Evolutionary conservation across 35 echinoderm and acorn worm species (phyloP).

Genomic region (Amphiura filiformis): DNA sequence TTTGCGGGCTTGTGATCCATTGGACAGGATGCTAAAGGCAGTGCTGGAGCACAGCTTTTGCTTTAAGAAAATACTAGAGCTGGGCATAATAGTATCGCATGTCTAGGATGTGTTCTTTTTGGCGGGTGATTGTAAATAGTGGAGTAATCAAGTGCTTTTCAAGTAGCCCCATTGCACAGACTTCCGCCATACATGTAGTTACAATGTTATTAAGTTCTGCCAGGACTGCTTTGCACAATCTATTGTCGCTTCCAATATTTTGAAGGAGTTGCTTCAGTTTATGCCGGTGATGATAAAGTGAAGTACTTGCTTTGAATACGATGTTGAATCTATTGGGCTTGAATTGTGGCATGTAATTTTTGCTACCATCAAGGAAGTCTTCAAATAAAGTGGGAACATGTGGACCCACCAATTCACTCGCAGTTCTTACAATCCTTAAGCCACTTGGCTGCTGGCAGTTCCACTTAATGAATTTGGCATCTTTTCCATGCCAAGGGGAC

Average conservation of each 20-base stretch:
- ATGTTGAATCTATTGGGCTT: background rate
- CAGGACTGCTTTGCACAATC: background rate
- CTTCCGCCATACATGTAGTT: background rate
- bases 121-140: background rate
- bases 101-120: background rate
- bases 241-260: background rate
- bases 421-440: too few relatives aligned
- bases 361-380: too few relatives aligned
- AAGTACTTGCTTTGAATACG: background rate
- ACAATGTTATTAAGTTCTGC: background rate
- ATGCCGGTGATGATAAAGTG: background rate
- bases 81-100: background rate
- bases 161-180: background rate
- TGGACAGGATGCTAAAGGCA: slow-evolving; percentile 55
- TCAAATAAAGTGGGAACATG: too few relatives aligned
- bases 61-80: too few relatives aligned
- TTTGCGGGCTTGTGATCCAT: slow-evolving; percentile 53
- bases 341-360: background rate
- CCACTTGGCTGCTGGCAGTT: too few relatives aligned
- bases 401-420: too few relatives aligned
- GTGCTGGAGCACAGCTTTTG: slow-evolving; percentile 10
- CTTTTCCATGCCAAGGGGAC: too few relatives aligned
- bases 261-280: background rate
- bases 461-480: too few relatives aligned
- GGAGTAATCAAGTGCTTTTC: background rate